A percentile compares a stretch with the other conserved stretches of the same genome.
phyloP scores from a whole-genome alignment of 2,888 invertebrate species.

The Seira sanloemensis region DNA sequence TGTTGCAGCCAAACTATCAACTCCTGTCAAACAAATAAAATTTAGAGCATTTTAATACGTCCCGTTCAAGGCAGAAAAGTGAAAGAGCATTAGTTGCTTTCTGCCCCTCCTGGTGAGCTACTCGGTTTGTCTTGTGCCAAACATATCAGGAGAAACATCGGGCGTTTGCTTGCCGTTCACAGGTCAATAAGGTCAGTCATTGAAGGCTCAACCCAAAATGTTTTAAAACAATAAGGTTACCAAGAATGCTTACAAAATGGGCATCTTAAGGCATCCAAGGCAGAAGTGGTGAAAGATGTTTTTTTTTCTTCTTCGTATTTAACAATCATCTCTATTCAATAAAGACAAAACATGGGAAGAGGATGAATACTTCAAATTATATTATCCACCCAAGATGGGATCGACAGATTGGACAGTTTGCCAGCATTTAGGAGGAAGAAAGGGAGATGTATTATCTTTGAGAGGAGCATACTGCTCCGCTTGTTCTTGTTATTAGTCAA shows the following conservation, averaged over 20 bases:
- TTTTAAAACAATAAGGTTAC: conserved; percentile 62
- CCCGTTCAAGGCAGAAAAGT: conserved; percentile 26
- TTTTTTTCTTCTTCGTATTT: conserved; percentile 9
- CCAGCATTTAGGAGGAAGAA: conserved; percentile 18
- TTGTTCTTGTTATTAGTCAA: conserved; percentile 59
- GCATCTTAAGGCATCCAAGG: conserved; percentile 8
- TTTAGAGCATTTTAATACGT: not conserved
- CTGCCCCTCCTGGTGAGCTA: conserved; percentile 57
- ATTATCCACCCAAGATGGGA: conserved; percentile 55
- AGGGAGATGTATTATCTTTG: conserved; percentile 19
- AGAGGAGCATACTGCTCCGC: conserved; percentile 14
- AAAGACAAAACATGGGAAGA: not conserved
- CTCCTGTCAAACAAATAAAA: not conserved
- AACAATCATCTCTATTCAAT: conserved; percentile 33
- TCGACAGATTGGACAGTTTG: conserved; percentile 57
- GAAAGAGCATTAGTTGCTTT: conserved; percentile 36
- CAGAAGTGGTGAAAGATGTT: conserved; percentile 23
- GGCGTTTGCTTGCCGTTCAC: conserved; percentile 65
- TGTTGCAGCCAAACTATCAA: not conserved
- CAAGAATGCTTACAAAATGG: conserved; percentile 35
- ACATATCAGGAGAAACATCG: conserved; percentile 61
- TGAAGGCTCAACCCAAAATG: conserved; percentile 63
- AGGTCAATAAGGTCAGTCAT: conserved; percentile 68
- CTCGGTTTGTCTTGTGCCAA: conserved; percentile 70
- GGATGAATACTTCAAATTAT: not conserved